Conservation (phyloP, 2,888 invertebrate genomes). For the Synanthedon vespiformis region DNA sequence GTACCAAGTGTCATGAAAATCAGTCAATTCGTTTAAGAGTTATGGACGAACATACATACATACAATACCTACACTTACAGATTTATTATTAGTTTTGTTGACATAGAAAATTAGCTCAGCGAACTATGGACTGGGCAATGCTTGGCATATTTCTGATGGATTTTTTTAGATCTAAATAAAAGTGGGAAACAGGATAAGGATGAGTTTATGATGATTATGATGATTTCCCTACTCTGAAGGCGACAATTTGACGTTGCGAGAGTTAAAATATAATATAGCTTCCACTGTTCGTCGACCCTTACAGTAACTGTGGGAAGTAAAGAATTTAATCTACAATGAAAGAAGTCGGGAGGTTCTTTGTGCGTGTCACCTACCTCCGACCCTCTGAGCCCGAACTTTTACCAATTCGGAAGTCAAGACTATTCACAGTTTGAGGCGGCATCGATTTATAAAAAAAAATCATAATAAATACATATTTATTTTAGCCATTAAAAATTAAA, state of each 20-base stretch:
- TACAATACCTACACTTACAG: too few relatives aligned
- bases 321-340: slow-evolving; percentile 68
- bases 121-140: too few relatives aligned
- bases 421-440: not conserved
- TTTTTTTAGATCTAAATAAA: too few relatives aligned
- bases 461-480: not conserved
- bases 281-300: slow-evolving; percentile 11
- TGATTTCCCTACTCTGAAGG: slow-evolving; percentile 1
- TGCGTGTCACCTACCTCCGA: slow-evolving; percentile 53
- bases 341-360: slow-evolving; percentile 60
- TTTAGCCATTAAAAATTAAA: too few relatives aligned
- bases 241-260: not conserved
- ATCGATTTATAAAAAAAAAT: not conserved
- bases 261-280: slow-evolving; percentile 4
- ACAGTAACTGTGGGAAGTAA: slow-evolving; percentile 47
- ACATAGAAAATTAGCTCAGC: too few relatives aligned
- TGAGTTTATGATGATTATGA: not conserved
- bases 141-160: too few relatives aligned
- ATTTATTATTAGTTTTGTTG: too few relatives aligned
- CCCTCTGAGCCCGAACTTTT: slow-evolving; percentile 14
- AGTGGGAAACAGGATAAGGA: too few relatives aligned
- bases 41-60: too few relatives aligned
- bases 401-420: not conserved
- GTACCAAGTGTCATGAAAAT: too few relatives aligned
- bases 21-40: too few relatives aligned